Percentiles rank a stretch among this genome's conserved stretches.
These are phyloP conservation scores for Lasius fuliginosus DNA, from an alignment of 2,888 invertebrate genomes.

Conservation along the genomic window DNA sequence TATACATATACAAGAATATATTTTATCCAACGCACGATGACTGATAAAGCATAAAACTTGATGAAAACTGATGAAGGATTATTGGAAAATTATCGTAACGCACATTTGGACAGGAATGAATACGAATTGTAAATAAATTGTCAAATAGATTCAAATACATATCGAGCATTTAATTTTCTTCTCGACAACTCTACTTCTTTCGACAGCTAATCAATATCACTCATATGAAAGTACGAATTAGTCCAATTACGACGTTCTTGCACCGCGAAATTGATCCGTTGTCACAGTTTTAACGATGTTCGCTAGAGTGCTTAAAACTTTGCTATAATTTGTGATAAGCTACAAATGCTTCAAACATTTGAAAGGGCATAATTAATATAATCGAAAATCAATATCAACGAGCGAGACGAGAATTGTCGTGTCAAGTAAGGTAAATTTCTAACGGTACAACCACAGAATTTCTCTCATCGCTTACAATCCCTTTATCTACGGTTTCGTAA, in stretches of 20 bases:
- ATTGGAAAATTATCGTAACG: constrained; percentile 36
- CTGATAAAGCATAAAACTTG: not conserved
- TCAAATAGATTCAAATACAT: constrained; percentile 4
- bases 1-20: not conserved
- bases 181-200: constrained; percentile 53
- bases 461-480: constrained; percentile 20
- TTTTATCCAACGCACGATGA: not conserved
- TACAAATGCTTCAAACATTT: not conserved
- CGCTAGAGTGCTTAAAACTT: constrained; percentile 52
- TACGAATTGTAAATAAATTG: constrained; percentile 27
- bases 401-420: not conserved
- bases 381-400: not conserved
- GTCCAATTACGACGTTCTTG: constrained; percentile 64
- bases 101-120: constrained; percentile 35
- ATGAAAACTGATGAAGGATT: constrained; percentile 27
- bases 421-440: constrained; percentile 12
- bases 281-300: constrained; percentile 37
- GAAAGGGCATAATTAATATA: constrained; percentile 8
- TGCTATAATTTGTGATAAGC: constrained; percentile 13
- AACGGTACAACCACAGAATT: not conserved
- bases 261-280: constrained; percentile 54
- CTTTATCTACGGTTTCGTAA: constrained; percentile 65
- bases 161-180: constrained; percentile 39
- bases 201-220: constrained; percentile 64
- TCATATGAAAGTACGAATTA: constrained; percentile 46